Evolutionary conservation across 2,797 vertebrate species (phyloP), one percentile per base, ranked within the genome.

Genomic region (Gymnothorax javanicus): DNA sequence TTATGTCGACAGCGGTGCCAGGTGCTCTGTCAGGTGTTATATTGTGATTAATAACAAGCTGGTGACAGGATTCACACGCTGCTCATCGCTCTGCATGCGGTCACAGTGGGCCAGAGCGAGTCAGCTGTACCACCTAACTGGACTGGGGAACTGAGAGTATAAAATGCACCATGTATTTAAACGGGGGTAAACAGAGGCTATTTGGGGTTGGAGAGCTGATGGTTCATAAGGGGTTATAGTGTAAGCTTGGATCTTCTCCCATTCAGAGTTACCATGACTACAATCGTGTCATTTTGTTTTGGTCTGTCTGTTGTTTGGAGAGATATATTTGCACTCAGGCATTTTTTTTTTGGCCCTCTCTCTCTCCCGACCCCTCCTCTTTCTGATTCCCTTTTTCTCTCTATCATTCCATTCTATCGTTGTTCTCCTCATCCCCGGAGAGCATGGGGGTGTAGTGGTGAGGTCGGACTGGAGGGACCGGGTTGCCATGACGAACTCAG

Each of bases 141-240:
- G 13, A 50, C 27, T 15, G 71, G 33, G 33, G 71, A 33, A 15
- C 4, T 43, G 50, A 67, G n/a, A 23, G 43, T 54, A 64, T 23
- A 56, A 71, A n/a, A n/a, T 69, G 64, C 9, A 25, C 4, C 64
- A 69, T 9, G 64, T n/a, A 69, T 71, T 27, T 85, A 64, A 77
- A 25, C 54, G 15, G 8, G 4, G 52, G 33, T 43, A 43, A 43
- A 12, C 13, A 12, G 13, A 67, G 67, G n/a, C 50, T 52, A 50
- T 11, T 50, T 11, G 54, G 84, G 67, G 25, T 17, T 43, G 3
- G 50, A 81, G 87, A 89, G 67, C 25, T 27, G 50, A 85, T 75
- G 11, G 54, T 58, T 85, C 71, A 88, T 89, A 89, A 86, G 88
- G 88, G 89, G 91, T 91, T 87, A 90, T 88, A 82, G 89, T 88